phyloP scores from a whole-genome alignment of 2,888 invertebrate genomes.

The Geophilus truncorum region DNA sequence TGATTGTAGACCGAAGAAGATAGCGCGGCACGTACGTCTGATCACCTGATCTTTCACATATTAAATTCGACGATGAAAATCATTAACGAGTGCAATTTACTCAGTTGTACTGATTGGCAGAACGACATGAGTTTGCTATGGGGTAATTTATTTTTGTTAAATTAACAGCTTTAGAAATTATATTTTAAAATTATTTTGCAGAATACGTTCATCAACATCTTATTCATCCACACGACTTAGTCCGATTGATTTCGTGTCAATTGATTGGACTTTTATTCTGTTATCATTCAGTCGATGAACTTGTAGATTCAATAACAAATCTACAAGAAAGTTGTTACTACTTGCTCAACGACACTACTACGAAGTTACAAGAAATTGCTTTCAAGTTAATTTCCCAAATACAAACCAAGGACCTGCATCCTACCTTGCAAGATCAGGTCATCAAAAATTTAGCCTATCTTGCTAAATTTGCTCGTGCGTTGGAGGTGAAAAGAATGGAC shows the following conservation, averaged over 20 bases:
- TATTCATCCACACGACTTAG: conserved; percentile 80
- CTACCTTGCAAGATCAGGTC: conserved; percentile 68
- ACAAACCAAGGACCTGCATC: conserved; percentile 54
- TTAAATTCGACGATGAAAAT: conserved; percentile 29
- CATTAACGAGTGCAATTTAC: not conserved
- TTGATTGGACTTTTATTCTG: conserved; percentile 67
- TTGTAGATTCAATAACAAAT: not conserved
- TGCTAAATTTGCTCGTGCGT: conserved; percentile 55
- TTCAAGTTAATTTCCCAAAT: conserved; percentile 42
- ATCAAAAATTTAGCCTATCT: conserved; percentile 65
- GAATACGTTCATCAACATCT: conserved; percentile 66
- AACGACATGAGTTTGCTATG: not conserved
- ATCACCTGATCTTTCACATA: conserved; percentile 28
- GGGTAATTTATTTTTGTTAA: conserved; percentile 9
- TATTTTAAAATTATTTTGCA: conserved; percentile 47
- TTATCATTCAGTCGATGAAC: conserved; percentile 52
- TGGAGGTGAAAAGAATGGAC: conserved; percentile 11
- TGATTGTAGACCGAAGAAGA: not conserved
- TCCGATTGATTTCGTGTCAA: conserved; percentile 70
- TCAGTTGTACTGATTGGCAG: not conserved
- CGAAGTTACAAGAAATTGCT: conserved; percentile 17
- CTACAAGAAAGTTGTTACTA: not conserved
- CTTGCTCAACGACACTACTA: not conserved
- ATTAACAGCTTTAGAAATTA: not conserved
- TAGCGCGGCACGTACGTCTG: conserved; percentile 8